Conservation (phyloP, 2,888 invertebrate species). For the Eristalis tenax region DNA sequence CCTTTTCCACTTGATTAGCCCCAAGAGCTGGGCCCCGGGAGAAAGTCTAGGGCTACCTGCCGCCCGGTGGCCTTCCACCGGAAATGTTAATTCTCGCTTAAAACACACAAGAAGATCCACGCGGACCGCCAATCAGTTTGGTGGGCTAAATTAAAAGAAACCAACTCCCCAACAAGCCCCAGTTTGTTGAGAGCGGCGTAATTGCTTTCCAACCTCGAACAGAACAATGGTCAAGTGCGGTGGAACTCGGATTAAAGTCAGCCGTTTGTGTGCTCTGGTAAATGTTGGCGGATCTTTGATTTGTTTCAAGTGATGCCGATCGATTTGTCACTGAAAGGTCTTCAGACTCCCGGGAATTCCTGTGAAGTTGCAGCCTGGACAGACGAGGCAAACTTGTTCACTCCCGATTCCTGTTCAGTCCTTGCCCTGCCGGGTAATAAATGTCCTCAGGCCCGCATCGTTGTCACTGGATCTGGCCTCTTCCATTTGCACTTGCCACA, state of each 20-base stretch:
- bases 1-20: background rate
- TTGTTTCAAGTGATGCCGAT: background rate
- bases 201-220: background rate
- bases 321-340: background rate
- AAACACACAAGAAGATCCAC: background rate
- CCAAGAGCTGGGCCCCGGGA: background rate
- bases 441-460: background rate
- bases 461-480: too few relatives aligned
- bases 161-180: background rate
- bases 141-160: background rate
- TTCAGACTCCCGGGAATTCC: background rate
- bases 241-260: background rate
- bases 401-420: background rate
- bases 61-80: background rate
- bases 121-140: background rate
- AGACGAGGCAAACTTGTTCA: background rate
- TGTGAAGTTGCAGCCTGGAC: background rate
- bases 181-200: background rate
- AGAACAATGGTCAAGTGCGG: background rate
- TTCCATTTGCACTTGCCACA: background rate
- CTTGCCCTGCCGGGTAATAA: background rate
- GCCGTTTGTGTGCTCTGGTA: background rate
- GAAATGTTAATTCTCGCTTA: conserved; percentile 1
- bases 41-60: background rate
- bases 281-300: background rate